A percentile compares a stretch with the other conserved stretches of the same genome.
These are phyloP conservation scores for Suncus etruscus DNA, from an alignment of 2,113 vertebrate species.

Conservation along the genomic window DNA sequence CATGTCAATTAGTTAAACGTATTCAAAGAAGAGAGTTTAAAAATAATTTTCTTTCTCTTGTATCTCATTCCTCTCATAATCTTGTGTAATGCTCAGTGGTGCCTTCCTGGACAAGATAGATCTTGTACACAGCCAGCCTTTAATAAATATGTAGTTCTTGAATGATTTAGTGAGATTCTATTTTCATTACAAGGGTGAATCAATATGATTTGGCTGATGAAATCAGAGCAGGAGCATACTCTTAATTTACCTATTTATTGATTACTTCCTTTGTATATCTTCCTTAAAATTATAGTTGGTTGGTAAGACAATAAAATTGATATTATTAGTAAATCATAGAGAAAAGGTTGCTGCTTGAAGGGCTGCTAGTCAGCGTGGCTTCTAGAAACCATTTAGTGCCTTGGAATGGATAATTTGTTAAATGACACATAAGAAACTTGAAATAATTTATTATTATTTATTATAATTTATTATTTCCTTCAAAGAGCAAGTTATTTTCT, in stretches of 20 bases:
- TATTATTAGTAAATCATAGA: slow-evolving; percentile 47
- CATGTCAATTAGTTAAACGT: neutral
- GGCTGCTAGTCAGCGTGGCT: neutral
- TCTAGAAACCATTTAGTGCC: slow-evolving; percentile 4
- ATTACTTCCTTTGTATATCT: slow-evolving; percentile 9
- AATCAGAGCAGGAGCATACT: neutral
- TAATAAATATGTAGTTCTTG: neutral
- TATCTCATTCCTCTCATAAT: too few relatives aligned
- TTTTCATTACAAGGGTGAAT: neutral
- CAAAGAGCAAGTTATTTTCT: neutral
- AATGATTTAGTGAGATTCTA: neutral
- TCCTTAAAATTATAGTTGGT: slow-evolving; percentile 21
- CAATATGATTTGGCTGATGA: neutral
- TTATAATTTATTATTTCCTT: slow-evolving; percentile 52
- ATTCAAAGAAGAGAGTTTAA: slow-evolving; percentile 49
- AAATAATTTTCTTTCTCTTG: neutral
- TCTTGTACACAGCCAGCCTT: neutral
- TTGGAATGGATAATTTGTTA: slow-evolving; percentile 66
- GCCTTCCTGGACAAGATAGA: neutral
- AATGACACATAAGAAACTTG: slow-evolving; percentile 59
- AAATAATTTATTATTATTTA: slow-evolving; percentile 57
- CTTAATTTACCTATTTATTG: slow-evolving; percentile 23
- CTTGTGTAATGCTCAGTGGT: neutral
- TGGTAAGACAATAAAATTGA: slow-evolving; percentile 6
- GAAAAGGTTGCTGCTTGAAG: slow-evolving; percentile 22